Evolutionary conservation across 1,140 invertebrate genomes (phyloP).

Genomic region (Nixonia krombeini): DNA sequence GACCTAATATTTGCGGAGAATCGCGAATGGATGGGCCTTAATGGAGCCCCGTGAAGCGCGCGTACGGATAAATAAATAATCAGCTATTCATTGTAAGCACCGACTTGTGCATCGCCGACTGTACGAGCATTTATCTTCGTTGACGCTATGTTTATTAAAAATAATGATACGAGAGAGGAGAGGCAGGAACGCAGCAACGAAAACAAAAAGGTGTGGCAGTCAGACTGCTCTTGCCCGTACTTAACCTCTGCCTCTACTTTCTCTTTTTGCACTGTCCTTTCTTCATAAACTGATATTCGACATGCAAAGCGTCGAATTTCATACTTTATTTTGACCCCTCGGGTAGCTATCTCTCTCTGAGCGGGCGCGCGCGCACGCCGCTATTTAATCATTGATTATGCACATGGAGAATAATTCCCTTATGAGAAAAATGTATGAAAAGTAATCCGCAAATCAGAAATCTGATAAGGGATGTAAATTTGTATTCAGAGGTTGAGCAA

Average conservation of each 20-base stretch:
- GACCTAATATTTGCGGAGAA: constrained; percentile 42
- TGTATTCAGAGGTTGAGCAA: too few relatives aligned
- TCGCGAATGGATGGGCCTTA: constrained; percentile 40
- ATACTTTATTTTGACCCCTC: constrained; percentile 1
- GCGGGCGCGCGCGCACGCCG: too few relatives aligned
- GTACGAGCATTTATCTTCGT: constrained; percentile 16
- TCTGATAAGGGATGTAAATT: too few relatives aligned
- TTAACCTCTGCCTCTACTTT: constrained; percentile 4
- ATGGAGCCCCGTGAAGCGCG: constrained; percentile 26
- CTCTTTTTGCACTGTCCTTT: constrained; percentile 7
- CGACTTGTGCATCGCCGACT: constrained; percentile 1
- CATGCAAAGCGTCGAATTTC: constrained; percentile 1
- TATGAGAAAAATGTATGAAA: too few relatives aligned
- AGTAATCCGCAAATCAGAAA: too few relatives aligned
- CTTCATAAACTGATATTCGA: constrained; percentile 8
- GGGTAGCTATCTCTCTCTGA: neutral
- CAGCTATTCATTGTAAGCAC: constrained; percentile 22
- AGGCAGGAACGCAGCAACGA: neutral
- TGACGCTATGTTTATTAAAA: constrained; percentile 43
- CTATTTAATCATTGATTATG: too few relatives aligned
- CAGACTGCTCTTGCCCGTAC: constrained; percentile 1
- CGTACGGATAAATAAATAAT: constrained; percentile 37
- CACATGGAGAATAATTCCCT: too few relatives aligned
- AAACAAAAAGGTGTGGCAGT: neutral
- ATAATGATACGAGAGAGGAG: constrained; percentile 36